A percentile compares a stretch with the other conserved stretches of the same genome.
phyloP scores from a whole-genome alignment of 2,797 vertebrate species.

The Gymnothorax reevesii region DNA sequence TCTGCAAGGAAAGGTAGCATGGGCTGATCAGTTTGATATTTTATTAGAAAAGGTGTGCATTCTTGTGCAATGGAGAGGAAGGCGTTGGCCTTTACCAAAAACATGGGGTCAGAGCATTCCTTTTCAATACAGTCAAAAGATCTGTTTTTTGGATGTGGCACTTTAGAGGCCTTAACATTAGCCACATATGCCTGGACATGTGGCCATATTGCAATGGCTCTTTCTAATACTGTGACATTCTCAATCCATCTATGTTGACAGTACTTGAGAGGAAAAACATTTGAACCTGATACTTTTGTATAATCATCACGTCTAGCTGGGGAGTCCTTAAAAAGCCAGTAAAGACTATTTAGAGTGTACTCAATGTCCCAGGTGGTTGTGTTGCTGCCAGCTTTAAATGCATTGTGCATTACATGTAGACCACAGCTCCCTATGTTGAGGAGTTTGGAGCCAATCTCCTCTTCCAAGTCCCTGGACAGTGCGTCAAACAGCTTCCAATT shows the following conservation, averaged over 20 bases:
- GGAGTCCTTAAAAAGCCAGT: conserved; percentile 25
- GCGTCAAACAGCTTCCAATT: conserved; percentile 27
- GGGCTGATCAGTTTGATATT: conserved; percentile 30
- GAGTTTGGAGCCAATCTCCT: background rate
- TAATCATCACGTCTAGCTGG: conserved; percentile 26
- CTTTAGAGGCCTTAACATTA: conserved; percentile 22
- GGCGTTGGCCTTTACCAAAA: conserved; percentile 31
- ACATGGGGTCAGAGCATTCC: conserved; percentile 28
- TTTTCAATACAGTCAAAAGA: conserved; percentile 27
- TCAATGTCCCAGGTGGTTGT: conserved; percentile 30
- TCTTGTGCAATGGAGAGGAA: conserved; percentile 28
- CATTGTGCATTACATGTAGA: conserved; percentile 28
- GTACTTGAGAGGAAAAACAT: conserved; percentile 12
- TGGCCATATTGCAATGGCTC: conserved; percentile 31
- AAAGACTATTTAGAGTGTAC: conserved; percentile 15
- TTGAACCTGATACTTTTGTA: conserved; percentile 11
- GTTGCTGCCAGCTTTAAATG: conserved; percentile 26
- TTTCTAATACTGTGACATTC: conserved; percentile 26
- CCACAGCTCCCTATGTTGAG: conserved; percentile 29
- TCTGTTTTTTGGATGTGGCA: conserved; percentile 28
- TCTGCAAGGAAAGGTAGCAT: conserved; percentile 36
- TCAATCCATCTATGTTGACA: conserved; percentile 34
- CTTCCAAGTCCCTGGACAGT: background rate
- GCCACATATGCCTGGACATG: conserved; percentile 27
- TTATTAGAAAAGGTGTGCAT: conserved; percentile 28